phyloP scores from a whole-genome alignment of 2,113 vertebrate species.

The Porphyrio hochstetteri region DNA sequence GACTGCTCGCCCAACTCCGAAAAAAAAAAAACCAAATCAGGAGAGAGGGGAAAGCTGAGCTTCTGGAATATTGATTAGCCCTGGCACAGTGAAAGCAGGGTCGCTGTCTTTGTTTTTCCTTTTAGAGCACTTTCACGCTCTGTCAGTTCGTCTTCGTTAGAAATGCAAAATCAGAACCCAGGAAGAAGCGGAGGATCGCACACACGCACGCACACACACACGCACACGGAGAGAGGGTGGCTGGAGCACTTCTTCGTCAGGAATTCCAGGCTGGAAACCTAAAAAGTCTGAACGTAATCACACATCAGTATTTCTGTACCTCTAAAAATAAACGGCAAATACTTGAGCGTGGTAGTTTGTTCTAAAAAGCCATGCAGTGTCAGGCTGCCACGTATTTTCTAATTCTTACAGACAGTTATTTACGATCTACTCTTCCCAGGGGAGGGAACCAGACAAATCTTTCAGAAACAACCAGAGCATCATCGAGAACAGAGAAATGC shows the following conservation, averaged over 20 bases:
- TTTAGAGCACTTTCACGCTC: constrained; percentile 73
- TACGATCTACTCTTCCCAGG: not conserved
- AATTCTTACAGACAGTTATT: not conserved
- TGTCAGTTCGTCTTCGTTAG: constrained; percentile 69
- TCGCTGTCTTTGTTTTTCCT: constrained; percentile 63
- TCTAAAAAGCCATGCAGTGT: not conserved
- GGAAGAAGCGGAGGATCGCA: not conserved
- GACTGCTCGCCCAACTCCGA: constrained; percentile 22
- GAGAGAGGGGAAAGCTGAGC: not conserved
- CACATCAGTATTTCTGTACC: not conserved
- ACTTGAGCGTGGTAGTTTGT: not conserved
- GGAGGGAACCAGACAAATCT: not conserved
- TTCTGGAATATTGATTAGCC: constrained; percentile 75
- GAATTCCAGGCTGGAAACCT: not conserved
- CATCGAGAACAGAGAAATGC: constrained; percentile 3
- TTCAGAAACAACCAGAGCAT: constrained; percentile 8
- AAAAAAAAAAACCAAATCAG: not conserved
- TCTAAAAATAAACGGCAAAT: not conserved
- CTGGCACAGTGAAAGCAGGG: constrained; percentile 50
- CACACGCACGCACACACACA: not conserved
- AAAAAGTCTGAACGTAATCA: constrained; percentile 18
- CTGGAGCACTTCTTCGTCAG: not conserved
- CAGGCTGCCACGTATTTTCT: not conserved
- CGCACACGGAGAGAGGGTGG: not conserved
- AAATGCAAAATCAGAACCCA: constrained; percentile 65